These are phyloP conservation scores for Enteromius argenteus DNA, from an alignment of 2,797 vertebrate genomes.

Conservation along the genomic window DNA sequence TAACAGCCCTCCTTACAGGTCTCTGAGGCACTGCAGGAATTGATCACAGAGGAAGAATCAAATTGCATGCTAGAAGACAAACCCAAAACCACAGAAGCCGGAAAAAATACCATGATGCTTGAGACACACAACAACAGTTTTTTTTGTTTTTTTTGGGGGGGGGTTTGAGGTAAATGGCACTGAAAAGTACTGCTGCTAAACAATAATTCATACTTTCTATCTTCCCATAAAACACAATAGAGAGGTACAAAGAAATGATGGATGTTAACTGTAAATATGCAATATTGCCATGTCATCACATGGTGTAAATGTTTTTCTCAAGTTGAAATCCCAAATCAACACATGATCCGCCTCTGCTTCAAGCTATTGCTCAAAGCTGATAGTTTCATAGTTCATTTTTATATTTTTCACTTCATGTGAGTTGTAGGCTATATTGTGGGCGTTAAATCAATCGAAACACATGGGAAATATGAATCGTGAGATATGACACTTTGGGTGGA, in stretches of 20 bases:
- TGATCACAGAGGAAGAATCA: conserved; percentile 24
- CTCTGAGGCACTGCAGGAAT: conserved; percentile 45
- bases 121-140: neutral
- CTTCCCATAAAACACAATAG: neutral
- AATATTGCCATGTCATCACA: neutral
- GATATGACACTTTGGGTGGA: neutral
- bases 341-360: neutral
- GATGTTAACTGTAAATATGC: neutral
- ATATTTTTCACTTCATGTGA: conserved; percentile 25
- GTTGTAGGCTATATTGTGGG: neutral
- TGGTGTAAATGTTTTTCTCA: neutral
- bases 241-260: neutral
- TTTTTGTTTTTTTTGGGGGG: neutral
- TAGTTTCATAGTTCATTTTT: neutral
- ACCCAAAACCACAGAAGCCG: neutral
- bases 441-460: neutral
- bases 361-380: conserved; percentile 3
- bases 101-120: neutral
- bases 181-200: neutral
- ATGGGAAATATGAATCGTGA: conserved; percentile 8
- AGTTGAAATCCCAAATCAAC: neutral
- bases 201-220: neutral
- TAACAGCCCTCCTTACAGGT: conserved; percentile 33
- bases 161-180: neutral
- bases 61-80: neutral